A percentile compares a stretch with the other conserved stretches of the same genome.
Conservation (phyloP, 2,113 vertebrate species). For the Furnarius figulus region DNA sequence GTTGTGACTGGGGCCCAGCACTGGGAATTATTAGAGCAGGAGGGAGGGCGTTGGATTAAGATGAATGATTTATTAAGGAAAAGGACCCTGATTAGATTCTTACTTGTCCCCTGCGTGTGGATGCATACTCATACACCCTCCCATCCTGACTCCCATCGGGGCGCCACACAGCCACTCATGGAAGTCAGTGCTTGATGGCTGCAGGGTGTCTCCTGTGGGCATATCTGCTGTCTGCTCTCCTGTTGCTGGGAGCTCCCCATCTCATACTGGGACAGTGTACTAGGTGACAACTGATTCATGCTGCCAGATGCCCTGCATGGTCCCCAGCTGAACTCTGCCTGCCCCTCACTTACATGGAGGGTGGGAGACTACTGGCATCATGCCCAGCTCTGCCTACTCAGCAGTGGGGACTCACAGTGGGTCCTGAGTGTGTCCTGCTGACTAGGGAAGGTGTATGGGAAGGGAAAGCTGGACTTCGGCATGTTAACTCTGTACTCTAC, state of each 20-base stretch:
- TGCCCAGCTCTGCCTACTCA: neutral
- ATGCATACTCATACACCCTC: neutral
- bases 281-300: rapidly evolving
- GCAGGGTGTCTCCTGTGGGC: rapidly evolving
- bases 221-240: neutral
- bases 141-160: rapidly evolving
- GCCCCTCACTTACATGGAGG: neutral
- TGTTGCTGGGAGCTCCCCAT: rapidly evolving
- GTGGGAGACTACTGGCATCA: neutral
- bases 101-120: neutral
- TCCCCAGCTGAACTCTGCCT: neutral
- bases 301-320: neutral
- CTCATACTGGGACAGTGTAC: rapidly evolving
- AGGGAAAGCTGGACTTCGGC: neutral
- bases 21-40: conserved; percentile 58
- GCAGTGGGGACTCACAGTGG: rapidly evolving
- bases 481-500: neutral
- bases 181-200: rapidly evolving
- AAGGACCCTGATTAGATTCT: conserved; percentile 63
- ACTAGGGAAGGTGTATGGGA: rapidly evolving
- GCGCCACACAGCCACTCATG: neutral
- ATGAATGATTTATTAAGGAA: conserved; percentile 65
- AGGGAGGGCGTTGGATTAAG: conserved; percentile 60
- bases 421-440: neutral
- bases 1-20: conserved; percentile 60